Percentiles rank a stretch among this genome's conserved stretches.
phyloP scores from a whole-genome alignment of 2,113 vertebrate genomes.

The Eulacestoma nigropectus region DNA sequence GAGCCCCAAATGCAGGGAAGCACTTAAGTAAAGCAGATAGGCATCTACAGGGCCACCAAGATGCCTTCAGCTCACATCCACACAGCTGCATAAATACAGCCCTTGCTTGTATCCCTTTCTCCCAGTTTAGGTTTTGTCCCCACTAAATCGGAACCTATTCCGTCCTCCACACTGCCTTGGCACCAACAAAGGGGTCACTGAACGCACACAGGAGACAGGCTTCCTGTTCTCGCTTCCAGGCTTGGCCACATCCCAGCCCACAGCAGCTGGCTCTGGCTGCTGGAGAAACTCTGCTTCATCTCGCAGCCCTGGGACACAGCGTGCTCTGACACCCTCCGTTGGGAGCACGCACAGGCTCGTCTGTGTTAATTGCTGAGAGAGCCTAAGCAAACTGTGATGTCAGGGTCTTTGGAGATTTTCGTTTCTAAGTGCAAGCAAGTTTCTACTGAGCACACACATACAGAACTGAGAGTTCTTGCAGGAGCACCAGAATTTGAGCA shows the following conservation, averaged over 20 bases:
- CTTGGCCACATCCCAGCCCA: background rate
- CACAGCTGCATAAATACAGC: background rate
- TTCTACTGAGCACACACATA: background rate
- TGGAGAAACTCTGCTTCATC: background rate
- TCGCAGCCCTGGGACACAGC: background rate
- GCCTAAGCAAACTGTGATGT: background rate
- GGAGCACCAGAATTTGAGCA: background rate
- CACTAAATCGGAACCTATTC: background rate
- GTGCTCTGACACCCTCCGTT: background rate
- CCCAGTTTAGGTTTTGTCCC: background rate
- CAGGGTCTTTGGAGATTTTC: background rate
- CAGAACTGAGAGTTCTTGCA: background rate
- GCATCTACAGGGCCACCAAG: background rate
- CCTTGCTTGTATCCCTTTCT: background rate
- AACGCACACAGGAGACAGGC: background rate
- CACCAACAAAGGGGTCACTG: background rate
- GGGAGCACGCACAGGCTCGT: background rate
- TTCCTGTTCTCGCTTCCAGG: background rate
- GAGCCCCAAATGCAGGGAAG: background rate
- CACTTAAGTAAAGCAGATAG: background rate
- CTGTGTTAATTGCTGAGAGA: background rate
- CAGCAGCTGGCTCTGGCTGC: constrained; percentile 11
- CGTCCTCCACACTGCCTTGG: background rate
- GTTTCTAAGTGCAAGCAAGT: background rate
- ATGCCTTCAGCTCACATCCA: background rate